Conservation (phyloP, 2,888 invertebrate genomes). For the Epistrophe grossulariae region DNA sequence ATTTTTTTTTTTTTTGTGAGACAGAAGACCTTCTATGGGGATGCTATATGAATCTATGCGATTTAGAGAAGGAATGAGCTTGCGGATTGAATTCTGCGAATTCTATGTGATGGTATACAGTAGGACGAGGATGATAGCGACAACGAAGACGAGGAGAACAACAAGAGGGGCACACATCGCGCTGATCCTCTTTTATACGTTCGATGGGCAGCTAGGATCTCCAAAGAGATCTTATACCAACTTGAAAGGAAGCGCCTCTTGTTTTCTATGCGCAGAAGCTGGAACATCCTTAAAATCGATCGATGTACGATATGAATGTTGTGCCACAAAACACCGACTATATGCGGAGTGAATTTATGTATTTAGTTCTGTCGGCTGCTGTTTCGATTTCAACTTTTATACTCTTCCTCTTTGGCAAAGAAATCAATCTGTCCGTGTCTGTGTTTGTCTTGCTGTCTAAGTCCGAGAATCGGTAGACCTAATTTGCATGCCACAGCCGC, state of each 20-base stretch:
- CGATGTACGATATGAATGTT: conserved; percentile 76
- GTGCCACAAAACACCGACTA: conserved; percentile 61
- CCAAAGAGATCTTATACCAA: conserved; percentile 32
- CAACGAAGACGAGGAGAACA: background rate
- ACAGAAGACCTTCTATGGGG: conserved; percentile 29
- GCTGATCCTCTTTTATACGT: conserved; percentile 49
- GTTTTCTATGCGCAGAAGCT: conserved; percentile 74
- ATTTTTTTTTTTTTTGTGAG: background rate
- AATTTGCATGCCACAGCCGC: conserved; percentile 70
- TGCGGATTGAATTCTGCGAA: conserved; percentile 62
- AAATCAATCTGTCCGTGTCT: conserved; percentile 61
- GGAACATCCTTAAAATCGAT: conserved; percentile 76
- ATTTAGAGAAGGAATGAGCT: conserved; percentile 30
- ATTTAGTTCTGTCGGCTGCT: conserved; percentile 66
- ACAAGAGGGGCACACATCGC: conserved; percentile 27
- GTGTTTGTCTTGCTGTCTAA: conserved; percentile 62
- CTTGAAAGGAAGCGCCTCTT: conserved; percentile 73
- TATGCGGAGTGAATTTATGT: conserved; percentile 70
- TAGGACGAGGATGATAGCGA: background rate
- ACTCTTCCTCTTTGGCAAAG: conserved; percentile 15
- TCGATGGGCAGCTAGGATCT: conserved; percentile 51
- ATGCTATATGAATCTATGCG: conserved; percentile 55
- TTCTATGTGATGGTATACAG: conserved; percentile 28
- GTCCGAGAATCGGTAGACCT: conserved; percentile 54
- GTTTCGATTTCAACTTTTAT: conserved; percentile 22